Conservation (phyloP, 2,113 vertebrate species). For the Pseudois nayaur region DNA sequence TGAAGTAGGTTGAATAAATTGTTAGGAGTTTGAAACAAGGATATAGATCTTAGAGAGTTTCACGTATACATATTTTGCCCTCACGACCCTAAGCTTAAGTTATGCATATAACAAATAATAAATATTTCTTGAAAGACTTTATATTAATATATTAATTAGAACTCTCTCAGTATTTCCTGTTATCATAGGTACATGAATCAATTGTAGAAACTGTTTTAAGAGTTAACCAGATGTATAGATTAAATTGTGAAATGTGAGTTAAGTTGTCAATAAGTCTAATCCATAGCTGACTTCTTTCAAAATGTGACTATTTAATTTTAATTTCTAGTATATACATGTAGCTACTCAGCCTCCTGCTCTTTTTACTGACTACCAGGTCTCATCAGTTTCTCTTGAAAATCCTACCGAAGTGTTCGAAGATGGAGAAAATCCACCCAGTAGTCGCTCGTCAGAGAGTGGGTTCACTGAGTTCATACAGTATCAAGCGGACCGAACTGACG, state of each 20-base stretch:
- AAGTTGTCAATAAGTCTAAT: neutral
- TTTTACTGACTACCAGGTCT: constrained; percentile 76
- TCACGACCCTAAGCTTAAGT: neutral
- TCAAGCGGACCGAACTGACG: constrained; percentile 85
- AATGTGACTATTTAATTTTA: neutral
- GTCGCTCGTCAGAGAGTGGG: constrained; percentile 91
- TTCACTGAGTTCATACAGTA: constrained; percentile 98
- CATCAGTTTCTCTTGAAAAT: constrained; percentile 80
- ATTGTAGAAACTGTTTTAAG: neutral
- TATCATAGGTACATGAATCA: constrained; percentile 10
- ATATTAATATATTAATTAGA: neutral
- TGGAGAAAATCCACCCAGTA: constrained; percentile 84
- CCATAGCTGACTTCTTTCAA: constrained; percentile 26
- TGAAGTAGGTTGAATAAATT: constrained; percentile 2
- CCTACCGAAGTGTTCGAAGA: constrained; percentile 90
- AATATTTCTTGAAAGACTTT: neutral
- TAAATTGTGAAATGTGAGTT: neutral
- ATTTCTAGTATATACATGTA: neutral
- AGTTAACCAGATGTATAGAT: neutral
- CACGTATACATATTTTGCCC: neutral
- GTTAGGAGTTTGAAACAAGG: constrained; percentile 34
- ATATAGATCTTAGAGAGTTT: neutral
- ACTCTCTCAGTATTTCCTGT: neutral
- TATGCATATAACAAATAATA: neutral
- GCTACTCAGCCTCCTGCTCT: neutral